Conservation (phyloP, 2,797 vertebrate species). For the Pyrocephalus nanus region DNA sequence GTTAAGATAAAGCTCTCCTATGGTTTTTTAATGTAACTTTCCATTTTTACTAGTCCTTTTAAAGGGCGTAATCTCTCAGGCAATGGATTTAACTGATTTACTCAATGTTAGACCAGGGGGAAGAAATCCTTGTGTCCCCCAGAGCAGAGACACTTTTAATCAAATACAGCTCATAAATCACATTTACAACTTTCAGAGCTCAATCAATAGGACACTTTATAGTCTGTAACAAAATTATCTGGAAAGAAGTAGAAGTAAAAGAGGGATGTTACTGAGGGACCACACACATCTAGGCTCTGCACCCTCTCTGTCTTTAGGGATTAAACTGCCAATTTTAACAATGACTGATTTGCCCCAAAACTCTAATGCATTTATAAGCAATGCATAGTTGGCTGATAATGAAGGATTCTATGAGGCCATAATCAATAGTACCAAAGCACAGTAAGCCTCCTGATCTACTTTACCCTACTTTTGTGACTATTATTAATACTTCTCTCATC, state of each 20-base stretch:
- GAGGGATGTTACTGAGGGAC: conserved; percentile 16
- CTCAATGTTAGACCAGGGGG: conserved; percentile 7
- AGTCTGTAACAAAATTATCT: conserved; percentile 60
- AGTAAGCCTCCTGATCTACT: conserved; percentile 75
- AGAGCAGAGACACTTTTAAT: conserved; percentile 66
- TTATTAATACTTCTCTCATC: conserved; percentile 66
- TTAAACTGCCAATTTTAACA: conserved; percentile 67
- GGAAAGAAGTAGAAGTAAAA: conserved; percentile 42
- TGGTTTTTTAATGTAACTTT: conserved; percentile 4
- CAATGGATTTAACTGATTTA: conserved; percentile 60
- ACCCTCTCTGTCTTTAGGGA: conserved; percentile 25
- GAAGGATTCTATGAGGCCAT: conserved; percentile 75
- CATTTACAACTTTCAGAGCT: conserved; percentile 65
- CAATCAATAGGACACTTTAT: conserved; percentile 74
- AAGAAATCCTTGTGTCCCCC: conserved; percentile 54
- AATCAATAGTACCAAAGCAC: conserved; percentile 78
- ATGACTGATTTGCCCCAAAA: conserved; percentile 64
- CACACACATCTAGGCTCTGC: background rate
- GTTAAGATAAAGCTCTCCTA: background rate
- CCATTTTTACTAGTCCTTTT: conserved; percentile 28
- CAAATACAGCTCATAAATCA: conserved; percentile 73
- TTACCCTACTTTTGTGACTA: conserved; percentile 67
- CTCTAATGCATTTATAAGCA: conserved; percentile 68
- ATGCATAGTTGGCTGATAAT: conserved; percentile 65
- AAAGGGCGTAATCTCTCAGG: background rate